phyloP scores from a whole-genome alignment of 2,888 invertebrate species.

The Nephrotoma flavescens region DNA sequence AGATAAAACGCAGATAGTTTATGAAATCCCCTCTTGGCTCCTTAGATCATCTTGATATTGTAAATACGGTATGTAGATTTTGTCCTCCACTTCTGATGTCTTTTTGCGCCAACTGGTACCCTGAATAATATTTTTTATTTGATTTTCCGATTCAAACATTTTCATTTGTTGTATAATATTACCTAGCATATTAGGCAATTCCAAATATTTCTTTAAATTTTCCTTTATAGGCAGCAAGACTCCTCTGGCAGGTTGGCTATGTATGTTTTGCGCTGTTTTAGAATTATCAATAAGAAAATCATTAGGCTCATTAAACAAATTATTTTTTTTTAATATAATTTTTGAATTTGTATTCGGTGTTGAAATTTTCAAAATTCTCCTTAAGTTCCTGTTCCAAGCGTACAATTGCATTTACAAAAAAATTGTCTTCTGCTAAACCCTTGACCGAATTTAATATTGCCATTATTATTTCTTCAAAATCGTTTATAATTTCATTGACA shows the following conservation, averaged over 20 bases:
- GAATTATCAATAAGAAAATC: slow-evolving; percentile 1
- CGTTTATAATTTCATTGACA: not conserved
- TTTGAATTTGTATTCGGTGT: slow-evolving; percentile 6
- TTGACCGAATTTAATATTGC: not conserved
- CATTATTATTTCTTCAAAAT: not conserved
- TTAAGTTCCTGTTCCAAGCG: not conserved
- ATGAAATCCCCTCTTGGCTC: not conserved
- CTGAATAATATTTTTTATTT: not conserved
- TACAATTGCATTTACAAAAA: not conserved
- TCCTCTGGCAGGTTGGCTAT: not conserved
- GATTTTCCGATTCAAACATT: not conserved
- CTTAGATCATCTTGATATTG: not conserved
- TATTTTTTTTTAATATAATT: not conserved
- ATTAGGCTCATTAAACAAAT: not conserved
- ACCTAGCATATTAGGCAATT: not conserved
- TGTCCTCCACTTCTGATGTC: not conserved
- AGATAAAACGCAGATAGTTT: not conserved
- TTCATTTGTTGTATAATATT: not conserved
- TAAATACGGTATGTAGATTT: not conserved
- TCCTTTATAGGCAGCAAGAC: not conserved
- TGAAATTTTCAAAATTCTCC: not conserved
- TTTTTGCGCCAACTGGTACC: not conserved
- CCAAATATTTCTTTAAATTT: slow-evolving; percentile 5
- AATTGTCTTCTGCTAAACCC: not conserved
- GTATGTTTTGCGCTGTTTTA: not conserved